Conservation (phyloP, 1,140 invertebrate species). For the Drosophila lacertosa region DNA sequence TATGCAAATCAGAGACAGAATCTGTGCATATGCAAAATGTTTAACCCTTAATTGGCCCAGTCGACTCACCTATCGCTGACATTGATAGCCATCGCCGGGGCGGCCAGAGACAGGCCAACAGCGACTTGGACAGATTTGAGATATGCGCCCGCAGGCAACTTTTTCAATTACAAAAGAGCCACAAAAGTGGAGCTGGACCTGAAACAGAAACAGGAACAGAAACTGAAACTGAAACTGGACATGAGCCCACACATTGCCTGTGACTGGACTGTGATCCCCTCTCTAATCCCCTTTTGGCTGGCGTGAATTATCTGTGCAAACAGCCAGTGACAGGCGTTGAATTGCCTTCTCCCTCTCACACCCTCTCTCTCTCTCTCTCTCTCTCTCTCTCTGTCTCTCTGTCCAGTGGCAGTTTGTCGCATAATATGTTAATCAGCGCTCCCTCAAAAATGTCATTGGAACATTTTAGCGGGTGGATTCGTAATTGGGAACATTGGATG, state of each 20-base stretch:
- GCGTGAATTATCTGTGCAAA: constrained; percentile 80
- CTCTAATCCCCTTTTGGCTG: constrained; percentile 41
- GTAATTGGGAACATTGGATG: constrained; percentile 22
- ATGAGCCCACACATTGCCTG: neutral
- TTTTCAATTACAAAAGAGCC: constrained; percentile 70
- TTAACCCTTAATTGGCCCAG: constrained; percentile 81
- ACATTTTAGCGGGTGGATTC: constrained; percentile 50
- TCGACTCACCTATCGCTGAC: constrained; percentile 69
- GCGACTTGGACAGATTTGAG: constrained; percentile 32
- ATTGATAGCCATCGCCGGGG: constrained; percentile 70
- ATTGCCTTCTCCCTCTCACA: constrained; percentile 55
- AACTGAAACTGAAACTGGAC: neutral
- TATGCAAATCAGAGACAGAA: constrained; percentile 70
- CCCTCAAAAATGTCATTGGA: constrained; percentile 68
- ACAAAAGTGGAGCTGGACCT: constrained; percentile 25
- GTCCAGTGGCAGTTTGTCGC: constrained; percentile 77
- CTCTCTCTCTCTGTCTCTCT: constrained; percentile 27
- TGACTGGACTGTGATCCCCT: constrained; percentile 1
- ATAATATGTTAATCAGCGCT: constrained; percentile 77
- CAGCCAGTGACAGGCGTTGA: constrained; percentile 79
- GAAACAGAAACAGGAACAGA: no score
- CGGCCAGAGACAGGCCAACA: neutral
- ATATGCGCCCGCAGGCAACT: constrained; percentile 53
- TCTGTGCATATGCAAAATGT: constrained; percentile 73
- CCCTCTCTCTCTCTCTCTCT: constrained; percentile 17